Conservation (phyloP, 2,797 vertebrate species). For the Jordanella pulchra region DNA sequence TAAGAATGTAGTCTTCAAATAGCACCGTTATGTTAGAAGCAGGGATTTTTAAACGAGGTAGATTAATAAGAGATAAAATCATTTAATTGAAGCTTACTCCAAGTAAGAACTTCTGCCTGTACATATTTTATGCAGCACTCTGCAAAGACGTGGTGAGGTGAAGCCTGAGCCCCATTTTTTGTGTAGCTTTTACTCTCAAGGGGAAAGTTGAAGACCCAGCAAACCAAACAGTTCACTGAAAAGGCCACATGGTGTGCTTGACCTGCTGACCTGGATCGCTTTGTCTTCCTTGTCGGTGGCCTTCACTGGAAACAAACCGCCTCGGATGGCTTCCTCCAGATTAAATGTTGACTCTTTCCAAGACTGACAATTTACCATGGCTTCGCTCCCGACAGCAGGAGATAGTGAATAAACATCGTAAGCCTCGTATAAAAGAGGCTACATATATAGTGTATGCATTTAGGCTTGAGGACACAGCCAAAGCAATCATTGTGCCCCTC, state of each 20-base stretch:
- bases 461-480: slow-evolving; percentile 51
- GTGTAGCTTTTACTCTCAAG: slow-evolving; percentile 1
- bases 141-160: slow-evolving; percentile 29
- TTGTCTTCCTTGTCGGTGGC: slow-evolving; percentile 58
- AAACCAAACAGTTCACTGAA: slow-evolving; percentile 40
- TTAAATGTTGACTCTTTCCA: slow-evolving; percentile 77
- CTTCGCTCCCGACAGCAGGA: slow-evolving; percentile 63
- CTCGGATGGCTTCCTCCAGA: slow-evolving; percentile 66
- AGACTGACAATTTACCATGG: slow-evolving; percentile 60
- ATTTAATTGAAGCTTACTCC: slow-evolving; percentile 40
- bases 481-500: slow-evolving; percentile 42
- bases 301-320: slow-evolving; percentile 64
- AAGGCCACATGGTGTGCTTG: slow-evolving; percentile 45
- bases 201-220: slow-evolving; percentile 25
- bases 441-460: slow-evolving; percentile 21
- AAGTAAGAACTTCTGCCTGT: slow-evolving; percentile 47
- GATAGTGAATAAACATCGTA: slow-evolving; percentile 65
- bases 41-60: slow-evolving; percentile 42
- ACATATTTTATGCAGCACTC: slow-evolving; percentile 48
- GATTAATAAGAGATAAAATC: slow-evolving; percentile 47
- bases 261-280: slow-evolving; percentile 52
- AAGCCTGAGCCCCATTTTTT: slow-evolving; percentile 9
- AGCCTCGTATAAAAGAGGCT: slow-evolving; percentile 31
- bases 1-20: slow-evolving; percentile 52
- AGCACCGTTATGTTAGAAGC: slow-evolving; percentile 52